phyloP scores from a whole-genome alignment of 2,113 vertebrate genomes.

The Sinosuthora webbiana region DNA sequence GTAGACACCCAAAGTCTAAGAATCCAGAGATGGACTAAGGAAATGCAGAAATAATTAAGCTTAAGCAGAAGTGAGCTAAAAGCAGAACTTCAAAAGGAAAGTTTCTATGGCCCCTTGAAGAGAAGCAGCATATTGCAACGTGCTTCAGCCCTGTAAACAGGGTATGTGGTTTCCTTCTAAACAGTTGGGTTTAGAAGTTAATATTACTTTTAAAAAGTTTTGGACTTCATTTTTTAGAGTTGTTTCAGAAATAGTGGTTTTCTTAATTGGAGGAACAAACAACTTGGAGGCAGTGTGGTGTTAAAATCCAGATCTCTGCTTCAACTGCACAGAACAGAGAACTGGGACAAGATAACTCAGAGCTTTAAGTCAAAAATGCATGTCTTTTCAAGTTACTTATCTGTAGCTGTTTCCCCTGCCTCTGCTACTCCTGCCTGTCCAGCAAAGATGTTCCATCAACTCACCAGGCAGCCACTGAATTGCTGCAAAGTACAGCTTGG shows the following conservation, averaged over 20 bases:
- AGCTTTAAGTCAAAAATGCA: background rate
- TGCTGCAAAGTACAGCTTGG: background rate
- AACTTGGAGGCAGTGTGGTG: background rate
- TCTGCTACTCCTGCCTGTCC: background rate
- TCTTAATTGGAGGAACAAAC: background rate
- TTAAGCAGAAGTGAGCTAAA: slow-evolving; percentile 47
- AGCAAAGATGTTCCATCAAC: background rate
- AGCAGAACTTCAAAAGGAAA: slow-evolving; percentile 37
- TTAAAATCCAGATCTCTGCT: slow-evolving; percentile 17
- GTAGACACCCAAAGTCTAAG: background rate
- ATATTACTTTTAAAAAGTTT: background rate
- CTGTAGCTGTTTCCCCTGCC: background rate
- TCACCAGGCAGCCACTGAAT: background rate
- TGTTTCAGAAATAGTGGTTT: background rate
- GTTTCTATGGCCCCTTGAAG: background rate
- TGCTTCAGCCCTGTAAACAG: background rate
- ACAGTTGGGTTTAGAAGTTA: background rate
- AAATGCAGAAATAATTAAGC: slow-evolving; percentile 14
- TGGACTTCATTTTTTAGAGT: background rate
- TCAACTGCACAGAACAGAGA: background rate
- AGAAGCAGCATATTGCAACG: background rate
- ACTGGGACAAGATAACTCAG: background rate
- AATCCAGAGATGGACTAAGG: background rate
- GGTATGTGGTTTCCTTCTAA: background rate
- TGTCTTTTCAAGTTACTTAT: background rate